Conservation (phyloP, 2,888 invertebrate species). For the Mesodorylaimus sp. region DNA sequence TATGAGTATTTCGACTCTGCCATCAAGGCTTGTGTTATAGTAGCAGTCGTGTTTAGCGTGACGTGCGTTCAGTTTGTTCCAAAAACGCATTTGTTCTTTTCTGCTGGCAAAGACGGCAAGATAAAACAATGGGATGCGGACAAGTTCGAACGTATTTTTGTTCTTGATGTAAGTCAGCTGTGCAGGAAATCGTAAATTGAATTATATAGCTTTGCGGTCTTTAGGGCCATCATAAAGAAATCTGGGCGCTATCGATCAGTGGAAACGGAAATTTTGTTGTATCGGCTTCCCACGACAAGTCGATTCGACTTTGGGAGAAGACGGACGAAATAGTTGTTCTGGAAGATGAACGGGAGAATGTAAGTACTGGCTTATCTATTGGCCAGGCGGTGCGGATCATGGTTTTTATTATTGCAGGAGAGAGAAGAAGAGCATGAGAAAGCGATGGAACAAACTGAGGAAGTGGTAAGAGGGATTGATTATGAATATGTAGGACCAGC, state of each 20-base stretch:
- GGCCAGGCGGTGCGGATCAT: no score
- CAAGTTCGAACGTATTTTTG: conserved; percentile 68
- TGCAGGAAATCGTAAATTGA: background rate
- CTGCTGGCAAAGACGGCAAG: conserved; percentile 75
- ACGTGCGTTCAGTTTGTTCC: conserved; percentile 72
- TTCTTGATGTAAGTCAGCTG: conserved; percentile 48
- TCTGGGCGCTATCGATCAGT: conserved; percentile 54
- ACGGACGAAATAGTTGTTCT: conserved; percentile 74
- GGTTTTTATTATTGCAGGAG: conserved; percentile 37
- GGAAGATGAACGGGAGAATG: conserved; percentile 63
- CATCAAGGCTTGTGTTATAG: background rate
- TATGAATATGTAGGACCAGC: no score
- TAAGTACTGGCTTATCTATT: no score
- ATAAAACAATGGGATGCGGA: conserved; percentile 95
- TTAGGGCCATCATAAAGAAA: conserved; percentile 63
- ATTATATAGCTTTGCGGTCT: conserved; percentile 3
- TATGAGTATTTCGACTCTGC: conserved; percentile 16
- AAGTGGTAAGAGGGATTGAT: conserved; percentile 32
- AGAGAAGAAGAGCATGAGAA: conserved; percentile 49
- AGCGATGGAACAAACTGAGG: conserved; percentile 34
- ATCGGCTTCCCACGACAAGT: conserved; percentile 67
- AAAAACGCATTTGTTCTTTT: conserved; percentile 76
- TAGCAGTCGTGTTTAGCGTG: conserved; percentile 42
- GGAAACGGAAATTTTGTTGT: conserved; percentile 58
- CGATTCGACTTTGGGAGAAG: conserved; percentile 63